These are phyloP conservation scores for Cichladusa arquata DNA, from an alignment of 2,113 vertebrate species.

Conservation along the genomic window DNA sequence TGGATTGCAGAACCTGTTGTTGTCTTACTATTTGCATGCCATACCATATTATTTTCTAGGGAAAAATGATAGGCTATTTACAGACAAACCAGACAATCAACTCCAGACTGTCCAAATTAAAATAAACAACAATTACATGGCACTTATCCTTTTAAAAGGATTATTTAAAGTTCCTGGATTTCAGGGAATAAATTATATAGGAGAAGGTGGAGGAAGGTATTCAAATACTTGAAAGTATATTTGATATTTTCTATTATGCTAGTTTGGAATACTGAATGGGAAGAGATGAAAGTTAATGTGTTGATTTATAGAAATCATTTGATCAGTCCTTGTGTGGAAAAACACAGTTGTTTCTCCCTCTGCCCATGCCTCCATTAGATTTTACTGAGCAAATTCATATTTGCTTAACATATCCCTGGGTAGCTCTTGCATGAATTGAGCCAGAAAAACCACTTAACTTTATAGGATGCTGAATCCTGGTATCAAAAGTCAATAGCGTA, in stretches of 20 bases:
- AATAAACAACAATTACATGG: not conserved
- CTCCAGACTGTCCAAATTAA: not conserved
- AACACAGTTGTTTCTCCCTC: not conserved
- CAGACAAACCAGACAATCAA: not conserved
- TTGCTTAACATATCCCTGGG: conserved; percentile 19
- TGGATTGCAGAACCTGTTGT: not conserved
- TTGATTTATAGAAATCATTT: not conserved
- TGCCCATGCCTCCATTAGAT: not conserved
- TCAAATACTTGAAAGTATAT: not conserved
- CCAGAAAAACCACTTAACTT: conserved; percentile 59
- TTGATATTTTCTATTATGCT: not conserved
- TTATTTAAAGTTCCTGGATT: not conserved
- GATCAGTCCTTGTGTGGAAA: not conserved
- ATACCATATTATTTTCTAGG: not conserved
- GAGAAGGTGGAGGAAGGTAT: not conserved
- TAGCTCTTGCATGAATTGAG: conserved; percentile 16
- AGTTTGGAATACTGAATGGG: not conserved
- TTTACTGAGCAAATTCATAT: not conserved
- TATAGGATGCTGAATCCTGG: conserved; percentile 33
- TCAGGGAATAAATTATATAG: not conserved
- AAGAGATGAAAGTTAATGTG: not conserved
- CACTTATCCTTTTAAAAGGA: not conserved
- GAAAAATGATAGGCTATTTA: not conserved
- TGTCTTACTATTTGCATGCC: not conserved
- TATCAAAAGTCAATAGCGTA: conserved; percentile 60